Evolutionary conservation across 1,140 invertebrate species (phyloP).

Genomic region (Melanaphis sacchari): DNA sequence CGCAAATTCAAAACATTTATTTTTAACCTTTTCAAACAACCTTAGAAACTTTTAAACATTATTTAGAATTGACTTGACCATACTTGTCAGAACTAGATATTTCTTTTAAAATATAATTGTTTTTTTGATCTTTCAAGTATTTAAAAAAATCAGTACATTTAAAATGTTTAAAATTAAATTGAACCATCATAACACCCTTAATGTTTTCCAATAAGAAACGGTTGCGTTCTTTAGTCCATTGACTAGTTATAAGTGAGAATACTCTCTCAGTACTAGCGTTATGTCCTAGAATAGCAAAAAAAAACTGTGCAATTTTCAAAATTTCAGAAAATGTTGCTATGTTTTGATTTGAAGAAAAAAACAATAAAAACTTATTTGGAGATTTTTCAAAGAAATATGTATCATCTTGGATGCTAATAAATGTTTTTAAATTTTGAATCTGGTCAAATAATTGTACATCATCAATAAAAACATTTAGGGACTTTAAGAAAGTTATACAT

Average conservation of each 20-base stretch:
- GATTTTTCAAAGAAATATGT: background rate
- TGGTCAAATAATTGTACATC: background rate
- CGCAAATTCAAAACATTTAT: too few relatives aligned
- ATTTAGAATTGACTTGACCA: too few relatives aligned
- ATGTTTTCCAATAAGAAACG: background rate
- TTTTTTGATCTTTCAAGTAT: slow-evolving; percentile 17
- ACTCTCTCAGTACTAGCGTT: slow-evolving; percentile 4
- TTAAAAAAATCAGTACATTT: background rate
- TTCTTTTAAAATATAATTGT: slow-evolving; percentile 9
- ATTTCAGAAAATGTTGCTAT: slow-evolving; percentile 15
- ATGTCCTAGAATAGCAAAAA: background rate
- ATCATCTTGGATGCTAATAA: background rate
- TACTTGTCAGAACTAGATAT: too few relatives aligned
- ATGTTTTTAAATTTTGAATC: background rate
- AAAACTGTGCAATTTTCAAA: background rate
- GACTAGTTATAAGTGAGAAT: slow-evolving; percentile 1
- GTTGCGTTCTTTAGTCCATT: background rate
- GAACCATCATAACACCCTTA: background rate
- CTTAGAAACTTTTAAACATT: too few relatives aligned
- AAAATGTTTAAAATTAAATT: slow-evolving; percentile 37
- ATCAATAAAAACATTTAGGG: slow-evolving; percentile 21
- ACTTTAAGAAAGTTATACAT: slow-evolving; percentile 14
- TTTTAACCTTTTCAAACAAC: too few relatives aligned
- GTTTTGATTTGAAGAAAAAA: background rate
- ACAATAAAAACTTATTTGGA: background rate